These are phyloP conservation scores for Drosophila gaucha DNA, from an alignment of 2,888 invertebrate genomes.

Conservation along the genomic window DNA sequence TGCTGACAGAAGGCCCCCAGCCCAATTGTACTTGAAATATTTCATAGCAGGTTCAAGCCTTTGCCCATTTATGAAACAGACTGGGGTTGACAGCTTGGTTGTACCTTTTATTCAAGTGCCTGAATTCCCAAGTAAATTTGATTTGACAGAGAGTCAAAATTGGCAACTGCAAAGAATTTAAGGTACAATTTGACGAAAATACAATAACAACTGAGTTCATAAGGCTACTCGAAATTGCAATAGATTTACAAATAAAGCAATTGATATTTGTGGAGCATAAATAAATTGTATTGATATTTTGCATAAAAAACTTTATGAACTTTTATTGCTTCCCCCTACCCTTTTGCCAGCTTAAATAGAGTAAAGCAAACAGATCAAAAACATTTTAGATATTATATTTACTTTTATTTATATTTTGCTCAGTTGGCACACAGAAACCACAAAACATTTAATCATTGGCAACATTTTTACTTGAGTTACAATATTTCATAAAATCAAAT, in stretches of 20 bases:
- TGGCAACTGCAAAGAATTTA: background rate
- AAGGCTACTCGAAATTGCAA: background rate
- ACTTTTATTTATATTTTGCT: constrained; percentile 37
- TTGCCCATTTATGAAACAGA: constrained; percentile 14
- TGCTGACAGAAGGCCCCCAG: background rate
- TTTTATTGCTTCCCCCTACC: too few relatives aligned
- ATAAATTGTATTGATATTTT: background rate
- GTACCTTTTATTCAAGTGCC: background rate
- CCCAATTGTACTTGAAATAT: background rate
- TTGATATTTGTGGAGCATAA: too few relatives aligned
- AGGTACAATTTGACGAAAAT: background rate
- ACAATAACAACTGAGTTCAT: background rate
- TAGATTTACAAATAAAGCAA: background rate
- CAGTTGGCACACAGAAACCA: constrained; percentile 64
- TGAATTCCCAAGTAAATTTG: background rate
- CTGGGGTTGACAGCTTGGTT: constrained; percentile 9
- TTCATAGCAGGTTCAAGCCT: constrained; percentile 4
- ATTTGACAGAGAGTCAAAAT: background rate
- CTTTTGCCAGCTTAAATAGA: background rate
- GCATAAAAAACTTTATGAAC: too few relatives aligned
- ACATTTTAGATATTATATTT: constrained; percentile 14
- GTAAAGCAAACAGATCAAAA: background rate
- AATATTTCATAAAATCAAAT: constrained; percentile 23
- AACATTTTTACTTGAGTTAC: constrained; percentile 47
- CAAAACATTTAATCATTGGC: constrained; percentile 69